Evolutionary conservation across 2,797 vertebrate genomes (phyloP).

Genomic region (Tragopan temminckii): DNA sequence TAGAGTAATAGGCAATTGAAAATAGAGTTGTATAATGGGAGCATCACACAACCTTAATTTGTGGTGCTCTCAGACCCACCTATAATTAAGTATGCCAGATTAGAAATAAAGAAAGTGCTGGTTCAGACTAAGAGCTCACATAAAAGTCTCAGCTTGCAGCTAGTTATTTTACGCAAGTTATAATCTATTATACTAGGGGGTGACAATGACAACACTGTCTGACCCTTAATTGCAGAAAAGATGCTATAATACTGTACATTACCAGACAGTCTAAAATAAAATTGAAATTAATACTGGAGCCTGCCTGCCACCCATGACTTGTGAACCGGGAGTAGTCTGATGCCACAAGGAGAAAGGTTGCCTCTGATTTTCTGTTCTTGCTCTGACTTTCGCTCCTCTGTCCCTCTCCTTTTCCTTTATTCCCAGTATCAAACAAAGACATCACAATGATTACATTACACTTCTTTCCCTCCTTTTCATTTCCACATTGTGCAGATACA

Average conservation of each 20-base stretch:
- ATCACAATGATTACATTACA: background rate
- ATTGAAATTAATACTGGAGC: slow-evolving; percentile 12
- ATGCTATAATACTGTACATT: background rate
- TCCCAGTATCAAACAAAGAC: background rate
- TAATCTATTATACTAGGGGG: slow-evolving; percentile 14
- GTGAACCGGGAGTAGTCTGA: background rate
- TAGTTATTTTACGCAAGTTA: slow-evolving; percentile 18
- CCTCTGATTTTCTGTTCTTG: background rate
- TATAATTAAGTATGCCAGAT: slow-evolving; percentile 32
- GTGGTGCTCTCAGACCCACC: background rate
- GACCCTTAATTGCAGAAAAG: slow-evolving; percentile 59
- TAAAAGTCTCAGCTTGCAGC: slow-evolving; percentile 33
- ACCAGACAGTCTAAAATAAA: slow-evolving; percentile 14
- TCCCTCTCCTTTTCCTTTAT: background rate
- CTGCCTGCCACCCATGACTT: background rate
- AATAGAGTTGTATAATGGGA: background rate
- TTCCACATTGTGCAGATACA: background rate
- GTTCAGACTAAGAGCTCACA: background rate
- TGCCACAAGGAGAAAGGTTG: background rate
- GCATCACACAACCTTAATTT: slow-evolving; percentile 35
- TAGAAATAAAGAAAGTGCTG: slow-evolving; percentile 34
- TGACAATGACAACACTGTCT: background rate
- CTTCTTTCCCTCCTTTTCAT: background rate
- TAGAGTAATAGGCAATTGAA: background rate
- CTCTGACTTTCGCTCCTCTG: background rate